phyloP scores from a whole-genome alignment of 2,888 invertebrate genomes.

The Euzetes globulus region DNA sequence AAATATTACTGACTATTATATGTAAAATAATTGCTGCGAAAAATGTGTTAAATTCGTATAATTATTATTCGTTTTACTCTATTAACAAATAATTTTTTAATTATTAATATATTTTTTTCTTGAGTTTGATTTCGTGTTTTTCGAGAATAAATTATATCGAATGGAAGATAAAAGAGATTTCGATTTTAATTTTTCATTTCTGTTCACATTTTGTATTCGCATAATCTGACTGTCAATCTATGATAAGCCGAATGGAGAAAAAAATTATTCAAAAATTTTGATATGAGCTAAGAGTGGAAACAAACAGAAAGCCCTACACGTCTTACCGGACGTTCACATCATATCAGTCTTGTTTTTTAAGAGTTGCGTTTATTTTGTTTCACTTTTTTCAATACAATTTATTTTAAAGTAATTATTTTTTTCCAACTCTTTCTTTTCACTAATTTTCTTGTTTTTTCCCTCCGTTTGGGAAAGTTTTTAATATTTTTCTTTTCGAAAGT shows the following conservation, averaged over 20 bases:
- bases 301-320: background rate
- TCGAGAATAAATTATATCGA: background rate
- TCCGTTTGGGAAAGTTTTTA: background rate
- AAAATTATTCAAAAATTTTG: background rate
- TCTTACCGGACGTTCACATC: conserved; percentile 8
- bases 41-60: conserved; percentile 11
- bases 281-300: background rate
- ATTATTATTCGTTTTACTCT: conserved; percentile 4
- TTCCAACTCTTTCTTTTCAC: background rate
- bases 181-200: background rate
- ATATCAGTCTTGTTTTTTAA: background rate
- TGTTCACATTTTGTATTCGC: background rate
- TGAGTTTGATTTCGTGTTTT: conserved; percentile 1
- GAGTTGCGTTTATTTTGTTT: background rate
- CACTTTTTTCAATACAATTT: background rate
- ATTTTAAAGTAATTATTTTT: conserved; percentile 3
- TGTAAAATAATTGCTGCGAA: background rate
- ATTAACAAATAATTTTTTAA: background rate
- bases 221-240: background rate
- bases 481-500: background rate
- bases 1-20: background rate
- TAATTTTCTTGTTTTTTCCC: background rate
- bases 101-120: background rate
- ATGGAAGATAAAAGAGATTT: background rate
- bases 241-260: background rate